Percentiles rank a stretch among this genome's conserved stretches.
Evolutionary conservation across 2,888 invertebrate genomes (phyloP).

Genomic region (Hyles lineata): DNA sequence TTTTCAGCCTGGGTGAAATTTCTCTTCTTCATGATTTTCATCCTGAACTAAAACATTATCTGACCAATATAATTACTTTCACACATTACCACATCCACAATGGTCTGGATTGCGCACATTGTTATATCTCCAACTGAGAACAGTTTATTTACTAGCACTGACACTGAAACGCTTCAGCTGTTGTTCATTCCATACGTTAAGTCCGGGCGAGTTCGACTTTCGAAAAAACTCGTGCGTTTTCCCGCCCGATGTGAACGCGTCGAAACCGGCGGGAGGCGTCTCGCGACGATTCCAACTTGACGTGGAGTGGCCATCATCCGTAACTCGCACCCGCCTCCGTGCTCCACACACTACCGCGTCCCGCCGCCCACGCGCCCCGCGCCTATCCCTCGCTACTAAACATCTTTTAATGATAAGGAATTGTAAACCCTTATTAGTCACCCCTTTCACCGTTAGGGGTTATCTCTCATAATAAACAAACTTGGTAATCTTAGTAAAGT

Average conservation of each 20-base stretch:
- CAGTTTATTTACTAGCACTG: constrained; percentile 30
- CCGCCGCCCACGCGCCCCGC: constrained; percentile 59
- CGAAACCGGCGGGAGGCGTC: constrained; percentile 62
- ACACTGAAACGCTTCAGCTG: constrained; percentile 27
- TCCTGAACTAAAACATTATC: constrained; percentile 32
- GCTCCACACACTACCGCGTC: constrained; percentile 51
- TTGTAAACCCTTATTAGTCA: constrained; percentile 46
- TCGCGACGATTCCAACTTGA: constrained; percentile 64
- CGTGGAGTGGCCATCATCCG: constrained; percentile 68
- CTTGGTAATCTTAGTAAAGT: constrained; percentile 4
- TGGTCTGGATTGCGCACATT: constrained; percentile 44
- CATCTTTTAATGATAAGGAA: constrained; percentile 46
- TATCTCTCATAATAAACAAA: constrained; percentile 26
- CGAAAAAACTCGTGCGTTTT: constrained; percentile 42
- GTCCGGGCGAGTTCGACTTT: background rate
- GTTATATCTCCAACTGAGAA: constrained; percentile 36
- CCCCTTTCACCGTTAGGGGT: constrained; percentile 38
- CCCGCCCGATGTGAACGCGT: constrained; percentile 43
- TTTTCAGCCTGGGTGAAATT: constrained; percentile 64
- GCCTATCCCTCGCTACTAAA: constrained; percentile 57
- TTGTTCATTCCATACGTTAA: constrained; percentile 18
- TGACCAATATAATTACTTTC: constrained; percentile 41
- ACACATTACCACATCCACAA: constrained; percentile 49
- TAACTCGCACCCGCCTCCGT: constrained; percentile 64
- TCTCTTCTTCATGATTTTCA: constrained; percentile 56